phyloP scores from a whole-genome alignment of 2,113 vertebrate genomes.

The Acrocephalus arundinaceus region DNA sequence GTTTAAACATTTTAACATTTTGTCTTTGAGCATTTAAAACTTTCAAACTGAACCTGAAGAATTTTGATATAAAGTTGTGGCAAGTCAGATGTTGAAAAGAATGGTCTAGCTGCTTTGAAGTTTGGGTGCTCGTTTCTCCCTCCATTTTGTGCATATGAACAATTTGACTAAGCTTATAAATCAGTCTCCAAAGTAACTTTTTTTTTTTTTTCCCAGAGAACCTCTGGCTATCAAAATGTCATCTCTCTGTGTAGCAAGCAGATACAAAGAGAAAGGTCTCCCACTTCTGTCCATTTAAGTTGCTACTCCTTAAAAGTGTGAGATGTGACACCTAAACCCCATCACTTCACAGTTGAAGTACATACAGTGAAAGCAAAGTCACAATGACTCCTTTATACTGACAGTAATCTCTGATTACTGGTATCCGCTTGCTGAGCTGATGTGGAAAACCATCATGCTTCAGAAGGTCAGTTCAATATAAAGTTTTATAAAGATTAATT shows the following conservation, averaged over 20 bases:
- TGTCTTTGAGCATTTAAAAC: neutral
- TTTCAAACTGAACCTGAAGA: neutral
- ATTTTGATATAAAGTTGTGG: neutral
- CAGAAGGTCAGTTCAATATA: neutral
- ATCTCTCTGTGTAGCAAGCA: neutral
- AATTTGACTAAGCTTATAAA: neutral
- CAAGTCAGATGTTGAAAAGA: neutral
- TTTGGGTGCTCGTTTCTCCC: neutral
- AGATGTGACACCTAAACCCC: neutral
- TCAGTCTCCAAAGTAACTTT: neutral
- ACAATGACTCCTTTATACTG: neutral
- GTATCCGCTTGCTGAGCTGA: neutral
- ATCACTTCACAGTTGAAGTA: neutral
- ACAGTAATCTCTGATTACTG: neutral
- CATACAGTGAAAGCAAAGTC: neutral
- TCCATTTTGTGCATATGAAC: neutral
- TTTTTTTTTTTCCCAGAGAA: neutral
- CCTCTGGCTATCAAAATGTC: constrained; percentile 4
- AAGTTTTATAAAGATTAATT: neutral
- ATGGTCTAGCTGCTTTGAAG: neutral
- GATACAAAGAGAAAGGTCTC: neutral
- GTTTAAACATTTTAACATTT: neutral
- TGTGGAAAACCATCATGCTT: neutral
- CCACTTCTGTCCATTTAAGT: neutral
- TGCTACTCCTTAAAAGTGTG: neutral